Evolutionary conservation across 2,888 invertebrate genomes (phyloP), one percentile per base, ranked within the genome.

Genomic region (Clitarchus hookeri): DNA sequence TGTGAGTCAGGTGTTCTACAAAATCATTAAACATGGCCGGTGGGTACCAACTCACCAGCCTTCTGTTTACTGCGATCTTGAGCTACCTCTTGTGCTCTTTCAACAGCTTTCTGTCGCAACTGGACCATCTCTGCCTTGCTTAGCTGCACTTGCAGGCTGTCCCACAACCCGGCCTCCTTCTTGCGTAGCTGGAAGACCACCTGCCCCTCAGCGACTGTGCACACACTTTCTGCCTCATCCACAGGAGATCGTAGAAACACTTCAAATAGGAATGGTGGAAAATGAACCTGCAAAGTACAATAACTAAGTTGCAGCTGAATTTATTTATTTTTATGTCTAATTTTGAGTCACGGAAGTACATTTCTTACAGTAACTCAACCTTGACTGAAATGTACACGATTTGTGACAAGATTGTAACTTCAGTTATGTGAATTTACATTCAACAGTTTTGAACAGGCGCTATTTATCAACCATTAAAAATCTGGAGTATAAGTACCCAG

Each of bases 231-330:
- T 26, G 92, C 91, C 85, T 94, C 94, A 89, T 95, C 92, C 1
- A 97, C 94, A 13, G 93, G 91, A 85, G 93, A 91, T 88, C 93
- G 91, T n/a, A 96, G 92, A 90, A 96, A 95, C 79, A 94, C 92
- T 92, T 97, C 97, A 90, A 96, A 95, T 86, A 96, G 92, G 90
- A 94, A 96, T 9, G 96, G 95, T 44, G 94, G 94, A 90, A 93
- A 96, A 89, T 95, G 94, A 0, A 94, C 95, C 94, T 94, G 88
- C 16, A 89, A 89, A 88, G 85, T 19, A 85, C 80, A 16, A 44
- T 44, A 23, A 48, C 48, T 13, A 48, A 48, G 0, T 48, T 16
- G 12, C 48, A 48, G 12, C 12, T 48, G 12, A 48, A 48, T 48
- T 16, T 48, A 6, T 48, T 11, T 48, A 48, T 1, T 48, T 48